Conservation (phyloP, 2,888 invertebrate species). For the Tenodera sinensis region DNA sequence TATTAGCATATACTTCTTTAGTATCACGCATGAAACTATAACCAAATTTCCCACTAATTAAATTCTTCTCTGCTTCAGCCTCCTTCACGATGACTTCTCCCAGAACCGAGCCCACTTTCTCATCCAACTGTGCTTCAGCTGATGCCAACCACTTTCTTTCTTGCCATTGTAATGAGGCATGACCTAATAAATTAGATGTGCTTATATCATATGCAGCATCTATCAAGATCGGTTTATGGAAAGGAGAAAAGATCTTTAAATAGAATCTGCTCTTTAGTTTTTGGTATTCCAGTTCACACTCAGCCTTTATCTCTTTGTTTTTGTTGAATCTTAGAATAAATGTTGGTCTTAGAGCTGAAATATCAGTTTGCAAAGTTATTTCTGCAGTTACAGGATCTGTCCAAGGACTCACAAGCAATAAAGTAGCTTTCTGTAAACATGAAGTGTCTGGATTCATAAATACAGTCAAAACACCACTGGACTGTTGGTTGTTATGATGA, state of each 20-base stretch:
- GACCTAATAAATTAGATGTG: neutral
- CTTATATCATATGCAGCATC: conserved; percentile 22
- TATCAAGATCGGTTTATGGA: conserved; percentile 23
- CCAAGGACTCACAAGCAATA: conserved; percentile 20
- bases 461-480: neutral
- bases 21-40: conserved; percentile 6
- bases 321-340: conserved; percentile 21
- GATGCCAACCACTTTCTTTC: conserved; percentile 9
- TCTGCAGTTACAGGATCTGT: conserved; percentile 22
- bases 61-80: conserved; percentile 10
- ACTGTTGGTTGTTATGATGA: conserved; percentile 17
- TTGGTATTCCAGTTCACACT: conserved; percentile 17
- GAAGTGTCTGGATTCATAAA: neutral
- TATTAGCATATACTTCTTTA: conserved; percentile 8
- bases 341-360: neutral
- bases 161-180: conserved; percentile 14
- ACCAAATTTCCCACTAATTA: conserved; percentile 16
- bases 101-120: neutral
- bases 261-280: conserved; percentile 16
- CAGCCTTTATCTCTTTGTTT: conserved; percentile 26
- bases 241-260: conserved; percentile 29
- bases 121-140: conserved; percentile 9
- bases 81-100: conserved; percentile 12
- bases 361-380: conserved; percentile 12
- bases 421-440: neutral